Evolutionary conservation across 2,888 invertebrate genomes (phyloP).

Genomic region (Athrips mouffetella): DNA sequence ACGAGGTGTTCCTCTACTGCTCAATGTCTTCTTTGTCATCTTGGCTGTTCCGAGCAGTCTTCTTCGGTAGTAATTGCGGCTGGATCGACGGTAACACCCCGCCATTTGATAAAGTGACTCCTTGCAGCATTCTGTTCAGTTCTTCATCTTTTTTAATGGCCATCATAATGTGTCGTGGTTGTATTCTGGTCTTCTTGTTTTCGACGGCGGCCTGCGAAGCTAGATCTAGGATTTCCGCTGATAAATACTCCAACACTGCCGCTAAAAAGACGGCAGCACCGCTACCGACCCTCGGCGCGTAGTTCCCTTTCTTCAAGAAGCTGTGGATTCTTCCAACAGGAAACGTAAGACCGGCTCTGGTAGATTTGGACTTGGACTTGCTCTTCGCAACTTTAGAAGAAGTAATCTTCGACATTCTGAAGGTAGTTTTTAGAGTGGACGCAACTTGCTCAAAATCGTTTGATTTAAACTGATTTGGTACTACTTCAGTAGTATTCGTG

Average conservation of each 20-base stretch:
- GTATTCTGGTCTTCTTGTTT: slow-evolving; percentile 80
- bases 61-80: slow-evolving; percentile 49
- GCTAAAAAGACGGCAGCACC: slow-evolving; percentile 76
- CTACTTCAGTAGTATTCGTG: too few relatives aligned
- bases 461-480: too few relatives aligned
- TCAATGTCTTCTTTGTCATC: too few relatives aligned
- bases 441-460: too few relatives aligned
- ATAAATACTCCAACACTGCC: slow-evolving; percentile 80
- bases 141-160: slow-evolving; percentile 59
- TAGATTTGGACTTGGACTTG: slow-evolving; percentile 54
- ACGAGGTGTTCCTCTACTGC: too few relatives aligned
- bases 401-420: slow-evolving; percentile 29
- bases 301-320: slow-evolving; percentile 78
- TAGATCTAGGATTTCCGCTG: slow-evolving; percentile 83
- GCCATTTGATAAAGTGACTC: slow-evolving; percentile 48
- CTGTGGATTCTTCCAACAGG: slow-evolving; percentile 79
- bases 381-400: slow-evolving; percentile 25
- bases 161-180: slow-evolving; percentile 48
- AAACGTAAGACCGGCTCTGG: slow-evolving; percentile 73
- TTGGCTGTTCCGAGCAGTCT: slow-evolving; percentile 41
- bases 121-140: slow-evolving; percentile 43
- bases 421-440: neutral
- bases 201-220: slow-evolving; percentile 81
- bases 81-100: slow-evolving; percentile 53
- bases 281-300: slow-evolving; percentile 75